Evolutionary conservation across 2,113 vertebrate genomes (phyloP), one percentile per base, ranked within the genome.

Genomic region (Rhinoderma darwinii): DNA sequence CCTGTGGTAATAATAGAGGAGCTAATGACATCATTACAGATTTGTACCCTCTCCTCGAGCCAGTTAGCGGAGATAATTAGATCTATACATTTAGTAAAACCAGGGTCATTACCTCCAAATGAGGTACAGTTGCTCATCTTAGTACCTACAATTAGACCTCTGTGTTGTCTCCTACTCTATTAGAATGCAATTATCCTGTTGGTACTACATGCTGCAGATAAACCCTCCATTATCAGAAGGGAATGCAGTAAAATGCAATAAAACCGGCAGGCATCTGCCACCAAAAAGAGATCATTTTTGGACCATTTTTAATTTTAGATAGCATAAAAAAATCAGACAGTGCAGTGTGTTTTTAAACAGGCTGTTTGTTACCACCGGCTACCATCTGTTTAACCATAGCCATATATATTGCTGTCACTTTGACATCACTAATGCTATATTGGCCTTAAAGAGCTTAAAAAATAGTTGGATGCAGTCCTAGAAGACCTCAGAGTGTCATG

Each of bases 51-150:
- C 84, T 66, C n/a, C 56, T 63, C 32, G 20, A 70, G 47, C 72
- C 59, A 72, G 75, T 86, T 86, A 80, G 84, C 63, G 22, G 32
- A 80, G 84, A 79, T 86, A 86, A 86, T 86, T 80, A 86, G 84
- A 72, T 72, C 76, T 80, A 86, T 86, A 86, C 84, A 86, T 86
- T 86, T 80, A 80, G 75, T 80, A 44, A 70, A 80, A 86, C 39
- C 84, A 80, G 84, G 76, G 84, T 86, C 84, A 86, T 86, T 86
- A 86, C 76, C 44, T 86, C 43, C 76, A 72, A 79, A 86, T 80
- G 76, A 86, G 76, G 77, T 86, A 86, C 76, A 72, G 75, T 86
- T 86, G 76, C 50, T 86, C 75, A 27, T 86, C 72, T 72, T 32
- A 79, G 35, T 80, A 41, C 84, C 63, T 72, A 27, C 84, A 86